Evolutionary conservation across 1,140 invertebrate species (phyloP), one percentile per base, ranked within the genome.

Genomic region (Berghia stephanieae): DNA sequence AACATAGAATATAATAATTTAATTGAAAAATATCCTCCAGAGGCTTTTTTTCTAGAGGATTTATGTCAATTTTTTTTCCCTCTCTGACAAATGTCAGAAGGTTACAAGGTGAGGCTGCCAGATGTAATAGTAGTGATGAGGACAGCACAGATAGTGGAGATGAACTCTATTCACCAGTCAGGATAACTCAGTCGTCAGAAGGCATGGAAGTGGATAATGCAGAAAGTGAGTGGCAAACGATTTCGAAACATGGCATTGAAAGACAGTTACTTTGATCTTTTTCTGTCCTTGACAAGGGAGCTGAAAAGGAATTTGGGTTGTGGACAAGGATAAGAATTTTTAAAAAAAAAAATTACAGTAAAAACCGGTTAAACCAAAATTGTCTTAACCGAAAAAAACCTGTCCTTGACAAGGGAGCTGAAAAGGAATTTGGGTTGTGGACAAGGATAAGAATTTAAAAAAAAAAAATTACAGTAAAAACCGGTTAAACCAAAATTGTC

Each of bases 161-260:
- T 71, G 88, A 89, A 72, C 71, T 89, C 42, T 83, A 87, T 69
- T 88, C 87, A 38, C 88, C 88, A 10, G 80, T 80, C 46, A 81
- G 78, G 60, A 89, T 89, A 70, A 85, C 87, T 68, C 83, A 86
- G 72, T 71, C 76, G 40, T 43, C 83, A 31, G 84, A 88, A 80
- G 86, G 90, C 42, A 91, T 91, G 90, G 91, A 92, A 78, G 86
- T 90, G 5, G 91, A 91, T 84, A 80, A 86, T 43, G 88, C 82
- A 72, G 90, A 92, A 81, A 86, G 90, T 91, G 86, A 85, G 86
- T 85, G 18, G 40, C 3, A n/a, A n/a, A 57, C 24, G 38, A 38
- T 27, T 24, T 55, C 27, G 57, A 34, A 49, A 6, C 43, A 31
- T 49, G 13, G n/a, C 13, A 52, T 21, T 52, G 31, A 34, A 6